A percentile compares a stretch with the other conserved stretches of the same genome.
phyloP scores from a whole-genome alignment of 2,888 invertebrate genomes.

The Syritta pipiens region DNA sequence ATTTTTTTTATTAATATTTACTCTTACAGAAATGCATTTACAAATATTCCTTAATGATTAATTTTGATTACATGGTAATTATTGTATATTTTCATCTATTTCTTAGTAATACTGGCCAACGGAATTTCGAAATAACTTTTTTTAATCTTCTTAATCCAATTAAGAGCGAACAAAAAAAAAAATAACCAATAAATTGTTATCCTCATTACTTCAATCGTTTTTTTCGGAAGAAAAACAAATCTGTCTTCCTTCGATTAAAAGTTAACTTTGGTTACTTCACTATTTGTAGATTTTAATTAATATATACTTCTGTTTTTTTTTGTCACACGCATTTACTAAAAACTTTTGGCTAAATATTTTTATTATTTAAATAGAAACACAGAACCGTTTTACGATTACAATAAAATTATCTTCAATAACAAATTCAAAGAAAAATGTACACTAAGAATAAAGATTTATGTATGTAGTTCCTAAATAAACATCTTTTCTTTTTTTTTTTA shows the following conservation, averaged over 20 bases:
- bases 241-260: background rate
- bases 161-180: background rate
- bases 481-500: background rate
- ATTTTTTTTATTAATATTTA: constrained; percentile 4
- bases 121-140: too few species aligned
- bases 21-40: too few species aligned
- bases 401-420: constrained; percentile 2
- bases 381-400: constrained; percentile 46
- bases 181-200: background rate
- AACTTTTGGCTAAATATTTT: background rate
- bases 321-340: background rate
- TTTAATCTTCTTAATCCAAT: too few species aligned
- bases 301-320: background rate
- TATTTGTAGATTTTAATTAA: constrained; percentile 20
- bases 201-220: background rate
- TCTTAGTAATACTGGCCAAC: constrained; percentile 14
- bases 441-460: constrained; percentile 11
- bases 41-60: constrained; percentile 30
- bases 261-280: constrained; percentile 57
- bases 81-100: constrained; percentile 38
- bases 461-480: background rate
- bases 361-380: constrained; percentile 39
- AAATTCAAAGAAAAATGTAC: constrained; percentile 15
- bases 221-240: background rate
- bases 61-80: constrained; percentile 60